phyloP scores from a whole-genome alignment of 2,797 vertebrate genomes.

The Phrynocephalus forsythii region DNA sequence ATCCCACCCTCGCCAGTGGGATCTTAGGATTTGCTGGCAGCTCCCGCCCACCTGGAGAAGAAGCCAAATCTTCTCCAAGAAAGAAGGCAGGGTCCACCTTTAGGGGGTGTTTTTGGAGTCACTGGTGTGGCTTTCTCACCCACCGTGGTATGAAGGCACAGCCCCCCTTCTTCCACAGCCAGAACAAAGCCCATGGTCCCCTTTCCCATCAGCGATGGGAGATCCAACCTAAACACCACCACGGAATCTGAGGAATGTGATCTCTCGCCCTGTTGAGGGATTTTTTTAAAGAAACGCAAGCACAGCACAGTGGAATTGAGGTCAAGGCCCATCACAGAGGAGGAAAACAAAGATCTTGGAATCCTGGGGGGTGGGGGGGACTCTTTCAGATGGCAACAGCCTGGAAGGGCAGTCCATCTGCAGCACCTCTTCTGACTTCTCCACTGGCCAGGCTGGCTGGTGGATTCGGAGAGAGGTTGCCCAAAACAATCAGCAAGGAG shows the following conservation, averaged over 20 bases:
- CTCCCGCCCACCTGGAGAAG: no score
- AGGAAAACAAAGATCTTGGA: neutral
- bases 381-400: no score
- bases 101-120: no score
- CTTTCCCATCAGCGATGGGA: neutral
- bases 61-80: no score
- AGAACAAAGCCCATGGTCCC: neutral
- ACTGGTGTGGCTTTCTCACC: neutral
- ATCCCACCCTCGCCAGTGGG: neutral
- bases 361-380: no score
- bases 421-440: no score
- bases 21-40: neutral
- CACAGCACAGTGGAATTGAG: neutral
- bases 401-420: no score
- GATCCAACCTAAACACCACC: neutral
- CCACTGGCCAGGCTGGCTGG: no score
- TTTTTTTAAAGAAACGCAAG: neutral
- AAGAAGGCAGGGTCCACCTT: no score
- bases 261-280: neutral
- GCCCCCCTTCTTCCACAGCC: neutral
- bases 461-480: no score
- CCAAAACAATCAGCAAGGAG: no score
- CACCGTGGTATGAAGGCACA: no score
- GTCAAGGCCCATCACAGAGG: neutral
- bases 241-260: constrained; percentile 49